phyloP scores from a whole-genome alignment of 2,797 vertebrate genomes.

The Lutra lutra region DNA sequence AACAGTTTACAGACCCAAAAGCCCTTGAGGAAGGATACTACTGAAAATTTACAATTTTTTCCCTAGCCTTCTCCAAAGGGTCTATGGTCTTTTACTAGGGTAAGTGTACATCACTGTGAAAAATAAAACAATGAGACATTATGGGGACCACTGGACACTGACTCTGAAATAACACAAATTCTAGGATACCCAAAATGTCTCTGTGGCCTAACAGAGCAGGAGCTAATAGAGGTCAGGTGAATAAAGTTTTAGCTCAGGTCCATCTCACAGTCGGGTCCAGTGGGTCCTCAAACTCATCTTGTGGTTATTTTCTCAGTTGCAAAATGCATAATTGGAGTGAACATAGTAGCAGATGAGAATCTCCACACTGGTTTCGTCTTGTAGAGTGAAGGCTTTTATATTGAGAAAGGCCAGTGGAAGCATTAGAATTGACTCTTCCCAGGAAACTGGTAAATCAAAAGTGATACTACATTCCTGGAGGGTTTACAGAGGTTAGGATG shows the following conservation, averaged over 20 bases:
- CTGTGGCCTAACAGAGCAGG: not conserved
- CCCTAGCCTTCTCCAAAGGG: not conserved
- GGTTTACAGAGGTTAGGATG: not conserved
- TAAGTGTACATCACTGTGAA: not conserved
- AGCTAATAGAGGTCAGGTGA: not conserved
- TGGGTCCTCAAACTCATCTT: not conserved
- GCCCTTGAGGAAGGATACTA: not conserved
- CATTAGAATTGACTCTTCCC: not conserved
- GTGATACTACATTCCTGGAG: not conserved
- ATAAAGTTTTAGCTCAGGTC: not conserved
- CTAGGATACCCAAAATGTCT: not conserved
- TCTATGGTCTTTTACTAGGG: not conserved
- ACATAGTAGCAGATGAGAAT: not conserved
- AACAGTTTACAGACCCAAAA: not conserved
- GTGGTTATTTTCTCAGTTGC: not conserved
- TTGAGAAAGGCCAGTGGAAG: not conserved
- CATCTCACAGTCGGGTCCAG: not conserved
- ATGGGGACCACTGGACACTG: not conserved
- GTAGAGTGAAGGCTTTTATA: not conserved
- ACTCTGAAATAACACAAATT: not conserved
- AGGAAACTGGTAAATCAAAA: not conserved
- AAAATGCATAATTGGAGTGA: not conserved
- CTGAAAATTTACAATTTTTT: not conserved
- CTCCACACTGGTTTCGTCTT: not conserved
- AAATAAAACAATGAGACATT: not conserved